These are phyloP conservation scores for Amiota minor DNA, from an alignment of 2,888 invertebrate genomes.

Conservation along the genomic window DNA sequence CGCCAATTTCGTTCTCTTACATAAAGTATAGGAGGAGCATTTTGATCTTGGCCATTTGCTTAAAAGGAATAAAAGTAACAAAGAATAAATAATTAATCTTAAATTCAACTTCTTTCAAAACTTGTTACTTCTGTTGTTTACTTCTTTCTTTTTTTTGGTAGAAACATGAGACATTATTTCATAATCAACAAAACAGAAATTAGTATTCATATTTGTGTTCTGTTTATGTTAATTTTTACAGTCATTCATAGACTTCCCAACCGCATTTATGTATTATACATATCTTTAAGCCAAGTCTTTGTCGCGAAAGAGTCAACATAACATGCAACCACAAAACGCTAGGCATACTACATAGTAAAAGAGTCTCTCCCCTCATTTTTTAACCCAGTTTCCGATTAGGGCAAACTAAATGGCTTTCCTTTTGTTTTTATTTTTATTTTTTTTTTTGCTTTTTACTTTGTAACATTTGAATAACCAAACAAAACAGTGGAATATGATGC, in stretches of 20 bases:
- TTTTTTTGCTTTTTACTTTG: too few relatives aligned
- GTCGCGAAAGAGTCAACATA: background rate
- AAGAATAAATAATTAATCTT: too few relatives aligned
- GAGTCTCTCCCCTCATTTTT: background rate
- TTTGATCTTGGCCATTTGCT: slow-evolving; percentile 61
- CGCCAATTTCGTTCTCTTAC: slow-evolving; percentile 85
- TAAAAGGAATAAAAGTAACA: slow-evolving; percentile 36
- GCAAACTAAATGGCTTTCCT: background rate
- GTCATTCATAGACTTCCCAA: slow-evolving; percentile 9
- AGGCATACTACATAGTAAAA: background rate
- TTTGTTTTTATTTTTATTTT: too few relatives aligned
- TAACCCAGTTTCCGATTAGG: background rate
- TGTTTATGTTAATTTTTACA: slow-evolving; percentile 33
- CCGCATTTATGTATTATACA: slow-evolving; percentile 8
- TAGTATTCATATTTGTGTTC: slow-evolving; percentile 29
- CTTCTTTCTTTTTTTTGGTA: background rate
- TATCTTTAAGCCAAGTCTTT: slow-evolving; percentile 1
- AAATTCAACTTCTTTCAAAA: background rate
- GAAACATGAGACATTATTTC: slow-evolving; percentile 11
- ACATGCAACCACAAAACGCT: background rate
- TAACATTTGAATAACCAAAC: too few relatives aligned
- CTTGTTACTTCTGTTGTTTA: too few relatives aligned
- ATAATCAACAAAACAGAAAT: slow-evolving; percentile 29
- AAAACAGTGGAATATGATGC: too few relatives aligned
- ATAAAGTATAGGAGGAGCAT: slow-evolving; percentile 79